Conservation (phyloP, 2,888 invertebrate species). For the Sphaerophoria rueppellii region DNA sequence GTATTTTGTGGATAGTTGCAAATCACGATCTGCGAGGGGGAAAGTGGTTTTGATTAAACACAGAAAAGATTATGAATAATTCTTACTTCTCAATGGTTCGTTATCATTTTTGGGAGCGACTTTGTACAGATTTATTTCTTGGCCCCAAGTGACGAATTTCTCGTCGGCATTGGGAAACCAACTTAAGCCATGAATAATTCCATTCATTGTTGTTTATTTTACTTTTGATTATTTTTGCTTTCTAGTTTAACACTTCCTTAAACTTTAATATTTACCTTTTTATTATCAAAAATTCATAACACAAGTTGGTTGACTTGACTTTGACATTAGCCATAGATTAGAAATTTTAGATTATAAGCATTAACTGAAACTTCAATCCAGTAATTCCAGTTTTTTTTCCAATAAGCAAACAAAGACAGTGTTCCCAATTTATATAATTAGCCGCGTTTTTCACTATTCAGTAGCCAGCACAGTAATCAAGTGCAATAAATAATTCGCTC, state of each 20-base stretch:
- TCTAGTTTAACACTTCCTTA: not conserved
- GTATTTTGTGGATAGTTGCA: constrained; percentile 78
- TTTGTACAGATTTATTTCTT: constrained; percentile 94
- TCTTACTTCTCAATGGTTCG: constrained; percentile 44
- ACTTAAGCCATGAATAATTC: constrained; percentile 89
- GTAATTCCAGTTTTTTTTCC: too few relatives aligned
- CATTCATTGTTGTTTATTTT: constrained; percentile 81
- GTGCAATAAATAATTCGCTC: too few relatives aligned
- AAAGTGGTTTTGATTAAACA: constrained; percentile 19
- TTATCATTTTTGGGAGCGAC: constrained; percentile 81
- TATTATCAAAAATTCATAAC: too few relatives aligned
- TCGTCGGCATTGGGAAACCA: constrained; percentile 92
- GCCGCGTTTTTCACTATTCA: too few relatives aligned
- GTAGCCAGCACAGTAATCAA: too few relatives aligned
- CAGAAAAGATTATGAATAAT: not conserved
- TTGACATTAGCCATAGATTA: too few relatives aligned
- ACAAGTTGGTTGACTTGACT: too few relatives aligned
- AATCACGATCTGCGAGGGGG: constrained; percentile 75
- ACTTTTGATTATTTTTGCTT: not conserved
- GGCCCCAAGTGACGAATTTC: constrained; percentile 95
- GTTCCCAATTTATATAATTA: too few relatives aligned
- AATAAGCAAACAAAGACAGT: too few relatives aligned
- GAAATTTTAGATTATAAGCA: too few relatives aligned
- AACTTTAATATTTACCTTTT: too few relatives aligned
- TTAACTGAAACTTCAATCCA: too few relatives aligned